Evolutionary conservation across 53 echinoderm and acorn worm genomes (phyloP).

Genomic region (Echinarachnius parma): DNA sequence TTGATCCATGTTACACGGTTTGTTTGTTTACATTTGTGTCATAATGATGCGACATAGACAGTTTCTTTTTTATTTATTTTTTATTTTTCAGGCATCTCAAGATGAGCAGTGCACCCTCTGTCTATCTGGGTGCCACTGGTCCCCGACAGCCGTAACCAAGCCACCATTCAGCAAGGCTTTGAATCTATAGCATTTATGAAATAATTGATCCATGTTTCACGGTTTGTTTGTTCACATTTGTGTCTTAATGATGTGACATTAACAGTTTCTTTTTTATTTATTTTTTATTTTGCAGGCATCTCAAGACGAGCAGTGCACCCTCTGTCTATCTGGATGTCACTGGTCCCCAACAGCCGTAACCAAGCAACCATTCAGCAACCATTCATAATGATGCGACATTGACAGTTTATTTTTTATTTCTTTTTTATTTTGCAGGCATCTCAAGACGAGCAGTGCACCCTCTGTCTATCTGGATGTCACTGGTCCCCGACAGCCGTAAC

Average conservation of each 20-base stretch:
- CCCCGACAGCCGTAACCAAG: constrained; percentile 67
- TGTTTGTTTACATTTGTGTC: too few relatives aligned
- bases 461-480: constrained; percentile 83
- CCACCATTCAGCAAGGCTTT: constrained; percentile 89
- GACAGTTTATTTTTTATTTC: too few relatives aligned
- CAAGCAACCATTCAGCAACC: constrained; percentile 89
- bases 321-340: constrained; percentile 83
- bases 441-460: constrained; percentile 70
- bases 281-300: constrained; percentile 27
- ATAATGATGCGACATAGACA: too few relatives aligned
- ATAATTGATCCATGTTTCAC: too few relatives aligned
- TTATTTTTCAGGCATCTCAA: constrained; percentile 39
- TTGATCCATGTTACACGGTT: too few relatives aligned
- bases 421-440: constrained; percentile 21
- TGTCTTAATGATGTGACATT: too few relatives aligned
- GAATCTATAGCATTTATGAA: too few relatives aligned
- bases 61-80: too few relatives aligned
- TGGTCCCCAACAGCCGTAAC: constrained; percentile 75
- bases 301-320: constrained; percentile 70
- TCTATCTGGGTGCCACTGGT: constrained; percentile 90
- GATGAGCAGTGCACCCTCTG: constrained; percentile 73
- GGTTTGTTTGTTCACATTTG: too few relatives aligned
- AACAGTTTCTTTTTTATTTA: too few relatives aligned
- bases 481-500: constrained; percentile 75
- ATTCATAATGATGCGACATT: too few relatives aligned